phyloP scores from a whole-genome alignment of 2,888 invertebrate species.

The Selenia dentaria region DNA sequence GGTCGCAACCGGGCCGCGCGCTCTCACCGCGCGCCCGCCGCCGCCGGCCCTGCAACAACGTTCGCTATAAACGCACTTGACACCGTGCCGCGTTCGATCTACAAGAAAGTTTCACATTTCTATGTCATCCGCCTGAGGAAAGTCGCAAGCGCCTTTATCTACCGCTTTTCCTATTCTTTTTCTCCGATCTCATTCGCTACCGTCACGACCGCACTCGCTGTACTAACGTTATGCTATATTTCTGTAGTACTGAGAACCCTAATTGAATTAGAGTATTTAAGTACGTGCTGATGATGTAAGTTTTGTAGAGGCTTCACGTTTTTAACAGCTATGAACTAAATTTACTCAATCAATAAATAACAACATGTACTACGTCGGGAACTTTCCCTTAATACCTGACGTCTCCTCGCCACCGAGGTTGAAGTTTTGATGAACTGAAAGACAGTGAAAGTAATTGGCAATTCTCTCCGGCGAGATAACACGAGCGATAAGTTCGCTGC shows the following conservation, averaged over 20 bases:
- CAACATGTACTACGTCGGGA: constrained; percentile 12
- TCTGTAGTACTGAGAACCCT: constrained; percentile 49
- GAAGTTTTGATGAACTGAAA: constrained; percentile 52
- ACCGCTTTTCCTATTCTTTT: constrained; percentile 39
- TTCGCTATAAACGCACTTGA: constrained; percentile 80
- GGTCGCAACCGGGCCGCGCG: constrained; percentile 82
- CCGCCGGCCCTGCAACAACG: constrained; percentile 56
- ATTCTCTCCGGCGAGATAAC: constrained; percentile 59
- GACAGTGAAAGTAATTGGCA: constrained; percentile 65
- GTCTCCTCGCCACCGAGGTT: constrained; percentile 20
- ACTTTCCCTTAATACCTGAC: constrained; percentile 37
- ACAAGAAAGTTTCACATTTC: constrained; percentile 81
- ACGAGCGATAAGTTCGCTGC: constrained; percentile 56
- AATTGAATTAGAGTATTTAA: constrained; percentile 73
- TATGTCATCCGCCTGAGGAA: constrained; percentile 63
- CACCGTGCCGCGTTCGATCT: constrained; percentile 73
- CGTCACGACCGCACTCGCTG: constrained; percentile 38
- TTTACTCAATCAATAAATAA: constrained; percentile 13
- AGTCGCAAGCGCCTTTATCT: constrained; percentile 36
- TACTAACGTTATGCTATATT: constrained; percentile 28
- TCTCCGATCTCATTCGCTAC: constrained; percentile 23
- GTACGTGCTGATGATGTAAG: constrained; percentile 32
- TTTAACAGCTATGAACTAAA: constrained; percentile 22
- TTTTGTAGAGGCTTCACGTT: constrained; percentile 57
- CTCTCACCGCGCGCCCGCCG: constrained; percentile 68